These are phyloP conservation scores for Rallus limicola DNA, from an alignment of 2,113 vertebrate genomes.

Conservation along the genomic window DNA sequence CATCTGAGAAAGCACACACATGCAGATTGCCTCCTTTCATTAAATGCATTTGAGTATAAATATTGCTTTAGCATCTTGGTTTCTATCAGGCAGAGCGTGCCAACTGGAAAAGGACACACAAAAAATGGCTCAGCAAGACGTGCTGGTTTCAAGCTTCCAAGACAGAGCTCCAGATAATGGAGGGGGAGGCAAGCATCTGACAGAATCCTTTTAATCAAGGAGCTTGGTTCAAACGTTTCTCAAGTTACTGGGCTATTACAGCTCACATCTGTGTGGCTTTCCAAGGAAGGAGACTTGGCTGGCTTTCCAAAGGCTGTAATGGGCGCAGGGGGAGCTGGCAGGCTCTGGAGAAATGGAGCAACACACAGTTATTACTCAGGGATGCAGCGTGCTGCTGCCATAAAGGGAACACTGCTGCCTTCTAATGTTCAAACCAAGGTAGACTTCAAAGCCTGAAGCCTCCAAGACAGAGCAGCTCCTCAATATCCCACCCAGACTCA, in stretches of 20 bases:
- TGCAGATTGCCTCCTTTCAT: constrained; percentile 70
- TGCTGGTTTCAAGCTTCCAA: constrained; percentile 39
- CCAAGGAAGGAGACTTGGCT: constrained; percentile 37
- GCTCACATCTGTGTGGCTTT: constrained; percentile 25
- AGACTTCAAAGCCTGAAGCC: constrained; percentile 6
- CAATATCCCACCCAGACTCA: neutral
- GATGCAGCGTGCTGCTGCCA: neutral
- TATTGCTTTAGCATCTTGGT: constrained; percentile 68
- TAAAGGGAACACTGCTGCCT: constrained; percentile 58
- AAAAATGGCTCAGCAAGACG: constrained; percentile 54
- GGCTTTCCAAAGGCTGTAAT: neutral
- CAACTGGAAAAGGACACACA: constrained; percentile 67
- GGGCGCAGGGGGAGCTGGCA: neutral
- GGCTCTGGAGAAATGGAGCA: constrained; percentile 19
- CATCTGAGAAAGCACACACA: constrained; percentile 56
- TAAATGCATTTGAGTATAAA: constrained; percentile 63
- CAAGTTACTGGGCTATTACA: constrained; percentile 17
- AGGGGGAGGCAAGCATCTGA: constrained; percentile 33
- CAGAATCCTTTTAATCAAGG: constrained; percentile 50
- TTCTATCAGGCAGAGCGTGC: constrained; percentile 43
- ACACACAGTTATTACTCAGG: neutral
- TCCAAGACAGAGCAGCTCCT: neutral
- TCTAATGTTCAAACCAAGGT: constrained; percentile 60
- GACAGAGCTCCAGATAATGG: constrained; percentile 14
- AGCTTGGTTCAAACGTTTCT: constrained; percentile 17